Percentiles rank a stretch among this genome's conserved stretches.
These are phyloP conservation scores for Lampris megalopsis DNA, from an alignment of 2,113 vertebrate genomes.

Conservation along the genomic window DNA sequence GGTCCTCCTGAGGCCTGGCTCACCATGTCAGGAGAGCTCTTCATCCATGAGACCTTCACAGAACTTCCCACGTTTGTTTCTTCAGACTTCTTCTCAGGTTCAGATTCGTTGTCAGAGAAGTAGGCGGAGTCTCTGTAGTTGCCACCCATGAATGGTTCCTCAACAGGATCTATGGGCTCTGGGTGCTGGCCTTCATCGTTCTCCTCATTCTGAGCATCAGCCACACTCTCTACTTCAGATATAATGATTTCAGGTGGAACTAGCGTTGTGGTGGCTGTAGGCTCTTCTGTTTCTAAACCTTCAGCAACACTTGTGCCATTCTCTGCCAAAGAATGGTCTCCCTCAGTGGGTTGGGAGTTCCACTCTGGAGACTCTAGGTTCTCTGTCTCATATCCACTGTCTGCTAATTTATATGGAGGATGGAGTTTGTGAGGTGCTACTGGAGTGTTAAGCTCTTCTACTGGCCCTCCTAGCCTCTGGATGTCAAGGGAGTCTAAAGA, in stretches of 20 bases:
- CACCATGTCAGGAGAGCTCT: constrained; percentile 16
- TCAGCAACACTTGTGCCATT: constrained; percentile 36
- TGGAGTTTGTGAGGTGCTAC: constrained; percentile 84
- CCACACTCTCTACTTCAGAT: constrained; percentile 82
- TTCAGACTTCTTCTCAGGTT: constrained; percentile 90
- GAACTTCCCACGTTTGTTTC: constrained; percentile 63
- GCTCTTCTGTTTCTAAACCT: constrained; percentile 46
- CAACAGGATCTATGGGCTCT: constrained; percentile 41
- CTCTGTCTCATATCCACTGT: constrained; percentile 98
- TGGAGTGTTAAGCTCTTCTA: constrained; percentile 63
- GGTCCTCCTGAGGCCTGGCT: background rate
- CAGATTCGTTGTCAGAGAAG: constrained; percentile 97
- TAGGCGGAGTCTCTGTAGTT: constrained; percentile 95
- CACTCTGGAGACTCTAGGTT: constrained; percentile 98
- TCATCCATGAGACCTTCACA: constrained; percentile 54
- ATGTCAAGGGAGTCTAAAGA: constrained; percentile 92
- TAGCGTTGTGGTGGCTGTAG: constrained; percentile 9
- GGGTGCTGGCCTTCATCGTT: constrained; percentile 36
- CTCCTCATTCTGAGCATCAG: constrained; percentile 53
- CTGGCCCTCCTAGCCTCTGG: constrained; percentile 81
- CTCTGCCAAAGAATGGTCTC: constrained; percentile 75
- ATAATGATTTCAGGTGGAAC: constrained; percentile 88
- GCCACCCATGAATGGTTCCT: constrained; percentile 73
- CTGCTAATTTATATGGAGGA: constrained; percentile 92
- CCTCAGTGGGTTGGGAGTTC: constrained; percentile 86